Evolutionary conservation across 2,113 vertebrate species (phyloP), one percentile per base, ranked within the genome.

Genomic region (Barnardius zonarius): DNA sequence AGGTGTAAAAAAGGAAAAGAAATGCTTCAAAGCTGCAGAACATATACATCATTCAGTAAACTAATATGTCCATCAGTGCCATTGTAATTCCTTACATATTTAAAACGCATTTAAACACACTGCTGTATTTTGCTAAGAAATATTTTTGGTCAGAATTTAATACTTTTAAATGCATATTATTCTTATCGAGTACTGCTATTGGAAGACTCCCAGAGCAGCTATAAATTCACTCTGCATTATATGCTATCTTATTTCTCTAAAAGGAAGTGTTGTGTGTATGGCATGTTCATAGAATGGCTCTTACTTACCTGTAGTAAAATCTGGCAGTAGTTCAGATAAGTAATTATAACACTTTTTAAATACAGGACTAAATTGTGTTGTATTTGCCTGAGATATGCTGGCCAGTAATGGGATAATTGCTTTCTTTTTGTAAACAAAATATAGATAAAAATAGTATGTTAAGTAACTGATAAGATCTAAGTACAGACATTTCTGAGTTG

Each of bases 401-500:
- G 22, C 75, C 89, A 17, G 46, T 74, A 76, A 81, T 70, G 63
- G 37, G 78, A 24, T 95, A 95, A 95, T 95, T 95, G 91, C 27
- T 73, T 94, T 77, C 79, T 93, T 85, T 64, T 63, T 57, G n/a
- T 92, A 95, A 96, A 92, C 82, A 95, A 83, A 91, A 83, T 48
- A 46, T 23, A 85, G 90, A 57, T 82, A 77, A 79, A 80, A 92
- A 59, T 54, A 57, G 82, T 83, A 85, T 63, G 70, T 82, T 94
- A 82, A 95, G 83, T 67, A 88, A 54, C 75, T 63, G 87, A 37
- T 93, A 90, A 74, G 46, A 79, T 89, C 54, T 96, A 94, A 94
- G 94, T 93, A 77, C 48, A 81, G 88, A 37, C 7, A 2, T 94
- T 88, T 92, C 7, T 2, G 79, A 80, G 64, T 43, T 93, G 78